phyloP scores from a whole-genome alignment of 2,888 invertebrate species.

The Eupithecia pulchellata region DNA sequence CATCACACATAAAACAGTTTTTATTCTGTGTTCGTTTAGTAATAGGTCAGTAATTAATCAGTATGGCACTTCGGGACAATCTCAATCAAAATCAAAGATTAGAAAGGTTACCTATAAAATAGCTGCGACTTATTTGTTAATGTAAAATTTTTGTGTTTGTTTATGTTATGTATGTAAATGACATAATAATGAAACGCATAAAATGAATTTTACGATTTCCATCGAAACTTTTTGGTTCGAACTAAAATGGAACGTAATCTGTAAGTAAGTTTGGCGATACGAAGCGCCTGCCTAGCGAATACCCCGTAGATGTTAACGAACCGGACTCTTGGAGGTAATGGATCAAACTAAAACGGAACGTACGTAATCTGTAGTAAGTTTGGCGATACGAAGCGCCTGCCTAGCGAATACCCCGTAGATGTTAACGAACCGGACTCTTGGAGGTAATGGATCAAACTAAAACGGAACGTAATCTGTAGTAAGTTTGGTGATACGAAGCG shows the following conservation, averaged over 20 bases:
- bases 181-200: too few species aligned
- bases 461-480: neutral
- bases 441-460: too few species aligned
- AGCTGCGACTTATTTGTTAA: too few species aligned
- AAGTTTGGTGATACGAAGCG: neutral
- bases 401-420: conserved; percentile 22
- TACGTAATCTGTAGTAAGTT: neutral
- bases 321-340: conserved; percentile 56
- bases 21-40: neutral
- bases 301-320: conserved; percentile 40
- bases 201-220: too few species aligned
- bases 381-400: neutral
- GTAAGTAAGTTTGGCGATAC: neutral
- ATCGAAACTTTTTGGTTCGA: neutral
- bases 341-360: too few species aligned
- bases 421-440: conserved; percentile 48
- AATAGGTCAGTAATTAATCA: too few species aligned
- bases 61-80: too few species aligned
- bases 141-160: too few species aligned
- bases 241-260: neutral
- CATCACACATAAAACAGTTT: neutral
- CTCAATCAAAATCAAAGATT: too few species aligned
- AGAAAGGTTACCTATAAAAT: too few species aligned
- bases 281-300: neutral
- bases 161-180: too few species aligned